A percentile compares a stretch with the other conserved stretches of the same genome.
Conservation (phyloP, 1,140 invertebrate genomes). For the Drosophila grimshawi region DNA sequence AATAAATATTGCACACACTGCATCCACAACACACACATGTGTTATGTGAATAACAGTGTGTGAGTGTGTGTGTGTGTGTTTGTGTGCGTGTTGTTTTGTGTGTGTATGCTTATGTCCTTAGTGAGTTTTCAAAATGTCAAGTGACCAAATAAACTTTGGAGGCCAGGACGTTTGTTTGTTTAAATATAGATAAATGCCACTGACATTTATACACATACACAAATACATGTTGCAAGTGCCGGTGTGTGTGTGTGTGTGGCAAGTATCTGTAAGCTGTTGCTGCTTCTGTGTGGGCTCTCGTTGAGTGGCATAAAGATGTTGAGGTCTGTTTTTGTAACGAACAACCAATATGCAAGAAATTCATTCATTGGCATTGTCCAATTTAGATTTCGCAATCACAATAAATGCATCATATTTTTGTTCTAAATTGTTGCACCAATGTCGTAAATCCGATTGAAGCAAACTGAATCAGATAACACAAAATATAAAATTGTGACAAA, state of each 20-base stretch:
- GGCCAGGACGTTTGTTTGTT: conserved; percentile 71
- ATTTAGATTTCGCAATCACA: conserved; percentile 50
- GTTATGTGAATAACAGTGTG: neutral
- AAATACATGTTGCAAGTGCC: conserved; percentile 20
- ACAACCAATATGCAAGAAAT: conserved; percentile 44
- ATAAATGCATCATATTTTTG: conserved; percentile 66
- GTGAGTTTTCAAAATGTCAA: conserved; percentile 72
- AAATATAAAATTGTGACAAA: conserved; percentile 5
- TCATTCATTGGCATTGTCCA: conserved; percentile 21
- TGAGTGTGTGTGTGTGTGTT: conserved; percentile 2
- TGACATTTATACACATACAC: conserved; percentile 64
- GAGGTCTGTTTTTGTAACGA: conserved; percentile 58
- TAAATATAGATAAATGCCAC: conserved; percentile 78
- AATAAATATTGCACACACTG: conserved; percentile 68
- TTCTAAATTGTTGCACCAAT: conserved; percentile 64
- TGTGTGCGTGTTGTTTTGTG: conserved; percentile 10
- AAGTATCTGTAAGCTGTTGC: conserved; percentile 12
- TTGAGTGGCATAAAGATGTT: conserved; percentile 64
- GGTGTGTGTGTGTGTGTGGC: conserved; percentile 23
- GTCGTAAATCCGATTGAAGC: conserved; percentile 62
- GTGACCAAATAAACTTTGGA: conserved; percentile 75
- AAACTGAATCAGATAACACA: conserved; percentile 27
- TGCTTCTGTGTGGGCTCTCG: conserved; percentile 2
- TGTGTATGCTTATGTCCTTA: conserved; percentile 54
- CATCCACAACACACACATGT: neutral